These are phyloP conservation scores for Arion vulgaris DNA, from an alignment of 1,140 invertebrate genomes.

Conservation along the genomic window DNA sequence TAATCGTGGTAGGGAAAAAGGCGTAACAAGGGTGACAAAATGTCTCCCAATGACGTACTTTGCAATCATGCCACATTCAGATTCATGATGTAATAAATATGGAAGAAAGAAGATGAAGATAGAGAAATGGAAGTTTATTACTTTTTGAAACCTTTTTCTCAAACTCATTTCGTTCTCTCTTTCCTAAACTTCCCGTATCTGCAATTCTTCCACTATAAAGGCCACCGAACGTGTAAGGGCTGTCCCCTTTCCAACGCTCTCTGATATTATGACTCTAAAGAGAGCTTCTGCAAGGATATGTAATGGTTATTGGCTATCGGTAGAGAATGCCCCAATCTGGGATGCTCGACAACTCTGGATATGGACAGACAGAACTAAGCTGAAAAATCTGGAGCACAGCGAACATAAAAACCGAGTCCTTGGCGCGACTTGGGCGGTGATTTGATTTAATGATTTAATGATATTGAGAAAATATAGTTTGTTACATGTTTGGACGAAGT, in stretches of 20 bases:
- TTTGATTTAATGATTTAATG: slow-evolving; percentile 13
- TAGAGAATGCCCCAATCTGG: slow-evolving; percentile 8
- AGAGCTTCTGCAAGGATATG: background rate
- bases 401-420: background rate
- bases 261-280: background rate
- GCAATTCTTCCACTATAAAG: background rate
- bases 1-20: background rate
- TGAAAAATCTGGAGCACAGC: background rate
- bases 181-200: background rate
- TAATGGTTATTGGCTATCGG: slow-evolving; percentile 11
- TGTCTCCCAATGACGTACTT: background rate
- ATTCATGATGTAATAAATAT: slow-evolving; percentile 1
- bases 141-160: background rate
- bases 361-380: background rate
- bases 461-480: slow-evolving; percentile 7
- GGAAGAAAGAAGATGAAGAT: background rate
- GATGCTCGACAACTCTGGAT: background rate
- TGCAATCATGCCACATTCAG: background rate
- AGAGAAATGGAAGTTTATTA: background rate
- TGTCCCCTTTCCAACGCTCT: background rate
- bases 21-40: background rate
- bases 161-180: background rate
- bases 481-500: slow-evolving; percentile 8
- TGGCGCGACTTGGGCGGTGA: slow-evolving; percentile 4
- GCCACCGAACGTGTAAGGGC: background rate